phyloP scores from a whole-genome alignment of 2,113 vertebrate species.

The Pachycephala philippinensis region DNA sequence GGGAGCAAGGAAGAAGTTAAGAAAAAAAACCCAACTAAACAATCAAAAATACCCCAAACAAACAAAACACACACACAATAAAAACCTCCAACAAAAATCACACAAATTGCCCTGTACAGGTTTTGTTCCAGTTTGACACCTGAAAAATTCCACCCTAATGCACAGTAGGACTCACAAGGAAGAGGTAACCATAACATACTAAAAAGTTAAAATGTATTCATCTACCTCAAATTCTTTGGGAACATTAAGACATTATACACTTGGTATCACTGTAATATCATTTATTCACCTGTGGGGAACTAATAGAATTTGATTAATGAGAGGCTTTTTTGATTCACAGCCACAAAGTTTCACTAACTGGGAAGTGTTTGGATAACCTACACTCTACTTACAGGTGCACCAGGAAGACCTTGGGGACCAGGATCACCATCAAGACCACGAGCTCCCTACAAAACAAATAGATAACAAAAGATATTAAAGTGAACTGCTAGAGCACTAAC shows the following conservation, averaged over 20 bases:
- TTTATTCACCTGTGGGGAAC: background rate
- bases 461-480: background rate
- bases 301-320: background rate
- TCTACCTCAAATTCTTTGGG: background rate
- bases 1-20: background rate
- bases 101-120: rapidly evolving
- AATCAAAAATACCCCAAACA: background rate
- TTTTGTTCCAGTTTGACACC: background rate
- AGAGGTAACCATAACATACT: background rate
- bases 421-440: constrained; percentile 89
- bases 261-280: background rate
- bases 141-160: background rate
- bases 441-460: constrained; percentile 75
- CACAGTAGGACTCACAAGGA: background rate
- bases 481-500: background rate
- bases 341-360: background rate
- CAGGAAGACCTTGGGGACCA: constrained; percentile 86
- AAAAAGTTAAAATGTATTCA: background rate
- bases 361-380: background rate
- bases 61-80: background rate
- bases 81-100: background rate
- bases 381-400: constrained; percentile 81
- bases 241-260: background rate
- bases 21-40: background rate
- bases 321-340: background rate